These are phyloP conservation scores for Podarcis muralis DNA, from an alignment of 2,113 vertebrate genomes.

Conservation along the genomic window DNA sequence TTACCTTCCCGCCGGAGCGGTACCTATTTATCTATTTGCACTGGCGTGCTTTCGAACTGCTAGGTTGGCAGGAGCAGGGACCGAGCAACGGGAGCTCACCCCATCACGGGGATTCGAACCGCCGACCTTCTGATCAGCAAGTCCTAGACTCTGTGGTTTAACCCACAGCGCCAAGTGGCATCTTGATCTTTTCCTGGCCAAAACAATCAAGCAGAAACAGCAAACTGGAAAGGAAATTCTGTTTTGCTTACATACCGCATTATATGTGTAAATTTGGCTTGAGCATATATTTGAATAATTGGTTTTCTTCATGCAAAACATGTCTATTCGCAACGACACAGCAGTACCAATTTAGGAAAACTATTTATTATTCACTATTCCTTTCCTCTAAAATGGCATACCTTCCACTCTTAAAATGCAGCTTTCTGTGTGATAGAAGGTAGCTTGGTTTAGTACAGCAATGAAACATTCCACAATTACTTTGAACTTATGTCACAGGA, in stretches of 20 bases:
- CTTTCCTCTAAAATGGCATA: slow-evolving; percentile 30
- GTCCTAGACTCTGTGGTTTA: no score
- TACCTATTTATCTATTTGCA: no score
- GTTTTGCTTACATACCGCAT: not conserved
- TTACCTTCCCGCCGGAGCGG: no score
- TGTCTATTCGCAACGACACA: not conserved
- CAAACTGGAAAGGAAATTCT: not conserved
- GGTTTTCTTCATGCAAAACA: not conserved
- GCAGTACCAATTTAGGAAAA: not conserved
- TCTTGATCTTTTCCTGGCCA: not conserved
- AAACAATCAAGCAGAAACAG: not conserved
- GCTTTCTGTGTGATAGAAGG: slow-evolving; percentile 24
- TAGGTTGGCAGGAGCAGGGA: no score
- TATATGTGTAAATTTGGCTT: not conserved
- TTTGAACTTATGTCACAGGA: slow-evolving; percentile 28
- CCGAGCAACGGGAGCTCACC: no score
- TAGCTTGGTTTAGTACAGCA: slow-evolving; percentile 42
- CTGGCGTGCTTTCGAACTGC: no score
- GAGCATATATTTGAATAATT: not conserved
- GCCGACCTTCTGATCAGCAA: no score
- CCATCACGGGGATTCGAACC: no score
- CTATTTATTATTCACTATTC: slow-evolving; percentile 3
- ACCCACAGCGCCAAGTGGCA: no score
- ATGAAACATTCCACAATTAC: slow-evolving; percentile 57
- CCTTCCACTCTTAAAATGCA: slow-evolving; percentile 49